Percentiles rank a stretch among this genome's conserved stretches.
phyloP scores from a whole-genome alignment of 2,113 vertebrate genomes.

The Oxygymnocypris stewartii region DNA sequence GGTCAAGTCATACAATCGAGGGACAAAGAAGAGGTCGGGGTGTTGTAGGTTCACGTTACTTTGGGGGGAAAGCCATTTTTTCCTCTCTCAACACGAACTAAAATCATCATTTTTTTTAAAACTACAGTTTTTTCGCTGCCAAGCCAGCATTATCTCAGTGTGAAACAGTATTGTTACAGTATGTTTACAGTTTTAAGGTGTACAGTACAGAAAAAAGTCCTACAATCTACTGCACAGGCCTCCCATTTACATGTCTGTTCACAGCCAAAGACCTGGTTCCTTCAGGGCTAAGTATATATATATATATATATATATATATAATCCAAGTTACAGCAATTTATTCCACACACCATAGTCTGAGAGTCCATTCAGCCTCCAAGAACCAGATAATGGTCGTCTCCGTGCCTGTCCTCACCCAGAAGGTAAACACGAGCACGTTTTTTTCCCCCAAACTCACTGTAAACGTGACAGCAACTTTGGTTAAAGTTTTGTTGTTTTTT shows the following conservation, averaged over 20 bases:
- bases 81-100: constrained; percentile 91
- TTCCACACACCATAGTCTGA: constrained; percentile 88
- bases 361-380: constrained; percentile 77
- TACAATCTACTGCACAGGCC: constrained; percentile 99
- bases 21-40: constrained; percentile 98
- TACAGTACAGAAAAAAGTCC: constrained; percentile 96
- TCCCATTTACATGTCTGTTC: constrained; percentile 87
- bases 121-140: constrained; percentile 96
- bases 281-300: constrained; percentile 88
- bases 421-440: constrained; percentile 76
- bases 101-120: constrained; percentile 97
- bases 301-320: constrained; percentile 81
- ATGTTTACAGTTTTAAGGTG: constrained; percentile 96
- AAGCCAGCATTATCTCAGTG: constrained; percentile 91
- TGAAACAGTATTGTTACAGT: constrained; percentile 98
- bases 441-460: constrained; percentile 95
- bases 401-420: constrained; percentile 24
- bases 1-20: constrained; percentile 99
- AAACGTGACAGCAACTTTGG: constrained; percentile 99
- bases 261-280: constrained; percentile 88
- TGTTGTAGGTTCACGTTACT: constrained; percentile 99
- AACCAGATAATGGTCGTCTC: constrained; percentile 68
- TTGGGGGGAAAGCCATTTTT: constrained; percentile 93
- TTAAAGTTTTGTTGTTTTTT: constrained; percentile 76
- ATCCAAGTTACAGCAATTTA: constrained; percentile 82